Percentiles rank a stretch among this genome's conserved stretches.
Conservation (phyloP, 64 coral and sea anemone genomes). For the Hydrozoanthus tunicans region DNA sequence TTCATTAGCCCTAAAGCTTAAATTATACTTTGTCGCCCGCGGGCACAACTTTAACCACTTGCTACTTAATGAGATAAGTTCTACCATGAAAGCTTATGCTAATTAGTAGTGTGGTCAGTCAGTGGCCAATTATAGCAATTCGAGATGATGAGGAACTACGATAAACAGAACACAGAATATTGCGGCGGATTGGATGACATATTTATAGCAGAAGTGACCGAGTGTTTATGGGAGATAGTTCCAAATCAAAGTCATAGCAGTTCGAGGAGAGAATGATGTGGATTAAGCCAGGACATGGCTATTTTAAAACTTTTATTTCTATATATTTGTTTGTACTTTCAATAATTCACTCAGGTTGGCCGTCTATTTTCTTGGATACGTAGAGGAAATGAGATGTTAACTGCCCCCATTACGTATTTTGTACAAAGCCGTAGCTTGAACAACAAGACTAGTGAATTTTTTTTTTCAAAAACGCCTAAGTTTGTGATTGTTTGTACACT, state of each 20-base stretch:
- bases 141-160: neutral
- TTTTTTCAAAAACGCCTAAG: no score
- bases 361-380: neutral
- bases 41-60: no score
- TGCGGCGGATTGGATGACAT: neutral
- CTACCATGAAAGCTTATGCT: no score
- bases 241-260: neutral
- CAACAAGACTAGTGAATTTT: neutral
- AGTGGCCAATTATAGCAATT: no score
- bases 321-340: neutral
- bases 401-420: neutral
- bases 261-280: neutral
- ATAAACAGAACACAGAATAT: neutral
- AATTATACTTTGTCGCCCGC: no score
- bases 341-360: neutral
- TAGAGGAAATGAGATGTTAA: slow-evolving; percentile 1
- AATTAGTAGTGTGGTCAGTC: no score
- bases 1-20: no score
- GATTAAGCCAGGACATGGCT: neutral
- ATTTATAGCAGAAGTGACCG: neutral
- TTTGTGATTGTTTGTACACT: no score
- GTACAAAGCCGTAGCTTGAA: neutral
- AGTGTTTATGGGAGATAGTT: neutral
- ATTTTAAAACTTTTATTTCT: neutral
- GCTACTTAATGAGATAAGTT: neutral